These are phyloP conservation scores for Cercocebus atys DNA, from an alignment of 2,113 vertebrate genomes.

Conservation along the genomic window DNA sequence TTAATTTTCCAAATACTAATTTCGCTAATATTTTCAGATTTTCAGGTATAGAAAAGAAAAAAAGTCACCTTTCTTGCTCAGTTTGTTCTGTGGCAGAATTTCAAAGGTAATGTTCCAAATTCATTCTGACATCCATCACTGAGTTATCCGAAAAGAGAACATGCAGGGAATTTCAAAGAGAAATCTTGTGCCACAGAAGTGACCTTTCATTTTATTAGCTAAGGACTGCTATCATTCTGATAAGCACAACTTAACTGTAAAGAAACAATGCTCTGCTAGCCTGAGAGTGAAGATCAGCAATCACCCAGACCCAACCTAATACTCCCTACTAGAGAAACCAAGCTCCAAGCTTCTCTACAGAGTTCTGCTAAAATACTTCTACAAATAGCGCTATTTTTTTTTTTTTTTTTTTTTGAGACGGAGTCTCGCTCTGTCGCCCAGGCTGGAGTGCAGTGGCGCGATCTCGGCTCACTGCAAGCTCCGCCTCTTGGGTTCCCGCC, in stretches of 20 bases:
- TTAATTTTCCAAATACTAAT: too few relatives aligned
- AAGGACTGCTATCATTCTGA: not conserved
- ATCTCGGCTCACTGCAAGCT: too few relatives aligned
- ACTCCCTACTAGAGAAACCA: not conserved
- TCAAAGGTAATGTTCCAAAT: not conserved
- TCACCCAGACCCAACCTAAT: not conserved
- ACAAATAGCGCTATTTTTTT: too few relatives aligned
- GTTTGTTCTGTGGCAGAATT: not conserved
- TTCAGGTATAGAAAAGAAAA: not conserved
- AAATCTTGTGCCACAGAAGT: not conserved
- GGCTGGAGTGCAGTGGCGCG: too few relatives aligned
- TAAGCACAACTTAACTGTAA: not conserved
- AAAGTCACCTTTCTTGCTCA: not conserved
- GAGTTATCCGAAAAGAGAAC: not conserved
- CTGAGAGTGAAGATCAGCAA: not conserved
- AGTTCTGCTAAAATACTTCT: not conserved
- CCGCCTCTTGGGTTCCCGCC: too few relatives aligned
- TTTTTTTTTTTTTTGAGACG: too few relatives aligned
- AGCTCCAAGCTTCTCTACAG: not conserved
- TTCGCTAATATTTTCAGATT: not conserved
- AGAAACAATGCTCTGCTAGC: not conserved
- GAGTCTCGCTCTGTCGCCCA: too few relatives aligned
- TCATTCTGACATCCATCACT: not conserved
- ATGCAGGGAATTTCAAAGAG: not conserved
- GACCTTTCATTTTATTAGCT: conserved; percentile 1